phyloP scores from a whole-genome alignment of 35 echinoderm and acorn worm genomes.

The Lytechinus variegatus region DNA sequence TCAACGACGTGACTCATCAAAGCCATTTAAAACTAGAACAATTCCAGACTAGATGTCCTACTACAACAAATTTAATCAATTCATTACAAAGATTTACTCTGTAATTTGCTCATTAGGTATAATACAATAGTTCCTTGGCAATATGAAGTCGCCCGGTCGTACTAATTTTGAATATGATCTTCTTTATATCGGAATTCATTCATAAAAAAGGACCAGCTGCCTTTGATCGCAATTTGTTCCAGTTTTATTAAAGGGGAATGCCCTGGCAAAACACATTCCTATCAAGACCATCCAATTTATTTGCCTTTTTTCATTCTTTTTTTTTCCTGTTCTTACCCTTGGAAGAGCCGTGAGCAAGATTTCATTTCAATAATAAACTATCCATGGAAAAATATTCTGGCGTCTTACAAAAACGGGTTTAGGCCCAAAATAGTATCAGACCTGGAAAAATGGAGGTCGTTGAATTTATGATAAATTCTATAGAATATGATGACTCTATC shows the following conservation, averaged over 20 bases:
- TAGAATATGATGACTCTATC: not conserved
- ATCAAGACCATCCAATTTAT: not conserved
- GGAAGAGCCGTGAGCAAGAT: not conserved
- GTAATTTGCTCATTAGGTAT: not conserved
- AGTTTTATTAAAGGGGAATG: conserved; percentile 5
- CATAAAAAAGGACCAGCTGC: not conserved
- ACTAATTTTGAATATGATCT: conserved; percentile 20
- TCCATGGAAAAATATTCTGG: conserved; percentile 12
- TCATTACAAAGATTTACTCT: not conserved
- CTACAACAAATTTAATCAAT: conserved; percentile 14
- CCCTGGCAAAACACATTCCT: not conserved
- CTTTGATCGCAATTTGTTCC: not conserved
- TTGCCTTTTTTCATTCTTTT: not conserved
- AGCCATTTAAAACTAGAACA: not conserved
- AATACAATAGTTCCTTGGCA: not conserved
- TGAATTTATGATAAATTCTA: not conserved
- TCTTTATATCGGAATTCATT: not conserved
- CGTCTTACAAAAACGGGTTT: not conserved
- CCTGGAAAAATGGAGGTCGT: not conserved
- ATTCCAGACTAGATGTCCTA: not conserved
- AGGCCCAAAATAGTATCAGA: not conserved
- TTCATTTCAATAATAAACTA: not conserved
- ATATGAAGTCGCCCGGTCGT: not conserved
- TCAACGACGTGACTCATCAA: not conserved
- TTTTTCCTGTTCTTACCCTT: not conserved